Conservation (phyloP, 2,888 invertebrate species). For the Calliopum simillimum region DNA sequence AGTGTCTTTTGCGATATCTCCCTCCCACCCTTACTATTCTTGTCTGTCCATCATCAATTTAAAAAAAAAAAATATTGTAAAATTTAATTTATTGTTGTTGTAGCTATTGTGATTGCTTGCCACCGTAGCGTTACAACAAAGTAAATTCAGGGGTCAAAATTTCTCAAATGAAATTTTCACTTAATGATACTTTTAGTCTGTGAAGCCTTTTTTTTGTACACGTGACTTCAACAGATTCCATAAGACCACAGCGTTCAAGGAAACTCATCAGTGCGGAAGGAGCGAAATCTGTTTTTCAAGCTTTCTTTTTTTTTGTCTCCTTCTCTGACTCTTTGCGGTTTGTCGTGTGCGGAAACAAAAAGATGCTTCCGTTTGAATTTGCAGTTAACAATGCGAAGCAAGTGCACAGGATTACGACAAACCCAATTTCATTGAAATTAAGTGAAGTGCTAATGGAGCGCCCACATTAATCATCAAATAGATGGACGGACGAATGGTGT, state of each 20-base stretch:
- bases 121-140: conserved; percentile 49
- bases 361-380: conserved; percentile 26
- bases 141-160: conserved; percentile 26
- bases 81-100: conserved; percentile 13
- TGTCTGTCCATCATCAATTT: conserved; percentile 41
- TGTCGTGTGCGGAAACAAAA: conserved; percentile 13
- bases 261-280: conserved; percentile 24
- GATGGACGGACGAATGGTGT: not conserved
- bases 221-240: conserved; percentile 23
- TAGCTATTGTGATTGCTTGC: conserved; percentile 28
- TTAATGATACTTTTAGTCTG: conserved; percentile 16
- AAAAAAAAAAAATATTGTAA: conserved; percentile 32
- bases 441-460: conserved; percentile 32
- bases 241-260: not conserved
- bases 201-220: conserved; percentile 14
- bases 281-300: not conserved
- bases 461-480: conserved; percentile 16
- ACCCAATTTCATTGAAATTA: conserved; percentile 11
- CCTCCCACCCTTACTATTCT: not conserved
- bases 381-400: conserved; percentile 14
- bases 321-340: conserved; percentile 19
- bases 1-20: too few relatives aligned
- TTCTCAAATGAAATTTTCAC: not conserved
- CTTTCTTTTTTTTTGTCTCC: not conserved
- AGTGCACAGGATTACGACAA: conserved; percentile 21